phyloP scores from a whole-genome alignment of 2,113 vertebrate species.

The Glaucidium brasilianum region DNA sequence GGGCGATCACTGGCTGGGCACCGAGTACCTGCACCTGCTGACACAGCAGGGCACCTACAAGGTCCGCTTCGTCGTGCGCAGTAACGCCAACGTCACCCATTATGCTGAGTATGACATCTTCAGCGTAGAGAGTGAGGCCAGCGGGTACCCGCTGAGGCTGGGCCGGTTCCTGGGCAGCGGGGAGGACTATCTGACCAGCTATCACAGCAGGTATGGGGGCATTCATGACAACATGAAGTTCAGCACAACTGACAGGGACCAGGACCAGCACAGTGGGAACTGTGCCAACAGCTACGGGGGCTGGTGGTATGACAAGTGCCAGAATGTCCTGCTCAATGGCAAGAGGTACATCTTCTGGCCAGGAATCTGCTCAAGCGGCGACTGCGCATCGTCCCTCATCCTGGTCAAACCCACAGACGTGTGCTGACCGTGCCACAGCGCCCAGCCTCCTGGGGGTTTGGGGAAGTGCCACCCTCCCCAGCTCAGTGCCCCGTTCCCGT shows the following conservation, averaged over 20 bases:
- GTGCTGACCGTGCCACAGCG: not conserved
- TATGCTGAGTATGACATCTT: slow-evolving; percentile 62
- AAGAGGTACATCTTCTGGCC: slow-evolving; percentile 46
- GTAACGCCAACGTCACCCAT: slow-evolving; percentile 37
- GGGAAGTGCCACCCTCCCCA: not conserved
- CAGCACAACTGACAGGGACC: not conserved
- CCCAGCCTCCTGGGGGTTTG: not conserved
- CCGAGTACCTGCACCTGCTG: slow-evolving; percentile 62
- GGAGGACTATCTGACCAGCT: not conserved
- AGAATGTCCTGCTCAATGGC: slow-evolving; percentile 47
- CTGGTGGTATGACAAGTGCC: slow-evolving; percentile 69
- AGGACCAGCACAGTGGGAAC: not conserved
- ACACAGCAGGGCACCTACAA: slow-evolving; percentile 67
- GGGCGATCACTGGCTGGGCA: slow-evolving; percentile 63
- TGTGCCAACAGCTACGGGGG: not conserved
- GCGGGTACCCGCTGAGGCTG: slow-evolving; percentile 44
- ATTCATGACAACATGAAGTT: slow-evolving; percentile 32
- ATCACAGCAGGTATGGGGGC: not conserved
- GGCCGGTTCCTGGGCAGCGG: not conserved
- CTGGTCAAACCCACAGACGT: slow-evolving; percentile 65
- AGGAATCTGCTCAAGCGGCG: not conserved
- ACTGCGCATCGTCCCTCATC: slow-evolving; percentile 54
- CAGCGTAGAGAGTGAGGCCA: slow-evolving; percentile 44
- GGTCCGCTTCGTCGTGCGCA: slow-evolving; percentile 44
- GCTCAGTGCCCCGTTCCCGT: not conserved